A percentile compares a stretch with the other conserved stretches of the same genome.
Evolutionary conservation across 2,113 vertebrate genomes (phyloP).

Genomic region (Ciconia stormi): DNA sequence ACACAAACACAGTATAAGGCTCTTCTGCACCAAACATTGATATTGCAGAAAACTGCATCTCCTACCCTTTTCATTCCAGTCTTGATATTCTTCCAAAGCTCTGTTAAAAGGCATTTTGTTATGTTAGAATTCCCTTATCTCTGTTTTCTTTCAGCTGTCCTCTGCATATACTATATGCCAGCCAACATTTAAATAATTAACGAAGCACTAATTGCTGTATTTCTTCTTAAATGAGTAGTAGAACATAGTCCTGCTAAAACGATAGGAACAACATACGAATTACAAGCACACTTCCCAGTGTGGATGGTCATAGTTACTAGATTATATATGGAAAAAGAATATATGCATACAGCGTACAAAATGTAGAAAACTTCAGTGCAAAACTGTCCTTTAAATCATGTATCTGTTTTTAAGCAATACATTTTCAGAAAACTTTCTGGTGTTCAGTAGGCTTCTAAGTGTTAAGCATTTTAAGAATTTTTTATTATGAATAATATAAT

Average conservation of each 20-base stretch:
- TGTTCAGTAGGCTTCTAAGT: conserved; percentile 5
- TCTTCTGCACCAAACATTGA: not conserved
- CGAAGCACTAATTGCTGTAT: not conserved
- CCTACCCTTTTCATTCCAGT: not conserved
- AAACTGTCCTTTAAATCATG: not conserved
- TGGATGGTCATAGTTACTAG: not conserved
- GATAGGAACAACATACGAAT: not conserved
- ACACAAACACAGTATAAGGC: not conserved
- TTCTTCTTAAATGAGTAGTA: not conserved
- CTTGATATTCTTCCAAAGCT: not conserved
- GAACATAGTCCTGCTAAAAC: not conserved
- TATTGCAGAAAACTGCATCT: not conserved
- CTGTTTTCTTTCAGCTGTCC: not conserved
- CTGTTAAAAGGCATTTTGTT: not conserved
- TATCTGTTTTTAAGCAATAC: not conserved
- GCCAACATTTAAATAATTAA: not conserved
- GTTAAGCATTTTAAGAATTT: not conserved
- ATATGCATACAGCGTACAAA: conserved; percentile 20
- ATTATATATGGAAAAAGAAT: not conserved
- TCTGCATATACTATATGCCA: not conserved
- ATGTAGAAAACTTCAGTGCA: not conserved
- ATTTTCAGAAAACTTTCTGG: conserved; percentile 23
- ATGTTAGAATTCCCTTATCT: not conserved
- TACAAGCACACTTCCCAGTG: not conserved
- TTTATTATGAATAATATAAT: not conserved